Evolutionary conservation across 2,113 vertebrate genomes (phyloP).

Genomic region (Ardeotis arabs): DNA sequence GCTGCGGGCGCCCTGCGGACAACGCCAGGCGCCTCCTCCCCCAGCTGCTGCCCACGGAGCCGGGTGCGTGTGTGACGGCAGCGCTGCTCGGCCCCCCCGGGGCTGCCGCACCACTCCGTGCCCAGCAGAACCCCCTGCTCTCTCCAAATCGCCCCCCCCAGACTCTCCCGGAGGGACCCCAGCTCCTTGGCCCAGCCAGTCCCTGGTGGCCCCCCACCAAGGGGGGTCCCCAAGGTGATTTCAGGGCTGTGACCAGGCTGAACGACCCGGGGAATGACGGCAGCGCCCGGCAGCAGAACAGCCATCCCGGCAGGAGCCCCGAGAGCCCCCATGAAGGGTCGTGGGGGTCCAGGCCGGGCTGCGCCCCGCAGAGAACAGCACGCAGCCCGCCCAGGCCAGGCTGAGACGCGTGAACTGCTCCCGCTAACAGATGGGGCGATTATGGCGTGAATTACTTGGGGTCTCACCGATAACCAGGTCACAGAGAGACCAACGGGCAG

Average conservation of each 20-base stretch:
- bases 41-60: constrained; percentile 35
- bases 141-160: background rate
- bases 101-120: background rate
- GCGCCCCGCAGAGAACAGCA: fast-evolving
- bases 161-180: background rate
- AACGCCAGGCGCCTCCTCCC: constrained; percentile 35
- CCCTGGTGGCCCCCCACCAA: fast-evolving
- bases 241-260: background rate
- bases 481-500: background rate
- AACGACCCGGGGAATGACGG: background rate
- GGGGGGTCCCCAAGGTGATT: background rate
- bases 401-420: background rate
- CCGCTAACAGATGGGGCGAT: background rate
- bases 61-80: background rate
- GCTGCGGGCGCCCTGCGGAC: constrained; percentile 57
- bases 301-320: background rate
- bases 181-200: background rate
- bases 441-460: background rate
- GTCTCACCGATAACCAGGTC: background rate
- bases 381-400: background rate
- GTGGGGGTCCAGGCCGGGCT: background rate
- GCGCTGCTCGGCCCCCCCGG: background rate
- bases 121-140: background rate
- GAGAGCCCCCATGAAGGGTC: fast-evolving
- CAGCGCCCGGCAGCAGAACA: fast-evolving